Percentiles rank a stretch among this genome's conserved stretches.
phyloP scores from a whole-genome alignment of 2,113 vertebrate genomes.

The Phainopepla nitens region DNA sequence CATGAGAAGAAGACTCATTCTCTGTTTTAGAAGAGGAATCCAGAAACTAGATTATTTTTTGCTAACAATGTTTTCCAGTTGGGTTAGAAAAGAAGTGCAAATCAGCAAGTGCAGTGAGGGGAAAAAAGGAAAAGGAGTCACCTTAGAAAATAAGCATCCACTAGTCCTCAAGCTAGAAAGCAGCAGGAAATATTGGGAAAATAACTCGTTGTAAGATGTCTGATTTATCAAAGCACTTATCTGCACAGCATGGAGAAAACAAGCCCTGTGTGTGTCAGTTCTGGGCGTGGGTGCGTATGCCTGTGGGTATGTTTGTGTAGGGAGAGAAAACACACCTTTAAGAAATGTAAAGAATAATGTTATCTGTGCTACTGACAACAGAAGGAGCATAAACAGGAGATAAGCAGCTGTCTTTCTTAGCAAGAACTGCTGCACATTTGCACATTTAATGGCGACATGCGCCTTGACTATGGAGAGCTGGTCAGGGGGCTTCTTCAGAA shows the following conservation, averaged over 20 bases:
- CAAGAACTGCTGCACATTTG: background rate
- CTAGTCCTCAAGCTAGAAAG: conserved; percentile 44
- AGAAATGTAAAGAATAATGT: conserved; percentile 32
- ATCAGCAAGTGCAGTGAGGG: background rate
- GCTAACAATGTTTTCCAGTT: background rate
- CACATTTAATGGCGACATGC: background rate
- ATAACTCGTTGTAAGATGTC: conserved; percentile 27
- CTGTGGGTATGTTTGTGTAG: background rate
- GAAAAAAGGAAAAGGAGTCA: background rate
- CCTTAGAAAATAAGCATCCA: conserved; percentile 52
- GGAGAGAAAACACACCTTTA: conserved; percentile 23
- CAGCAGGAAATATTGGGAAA: conserved; percentile 26
- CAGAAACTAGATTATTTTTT: background rate
- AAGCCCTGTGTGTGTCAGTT: background rate
- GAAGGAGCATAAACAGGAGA: background rate
- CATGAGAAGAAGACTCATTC: background rate
- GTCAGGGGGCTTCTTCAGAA: background rate
- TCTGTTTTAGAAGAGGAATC: background rate
- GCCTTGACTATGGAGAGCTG: background rate
- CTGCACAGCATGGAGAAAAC: background rate
- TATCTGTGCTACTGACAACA: background rate
- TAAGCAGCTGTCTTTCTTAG: conserved; percentile 1
- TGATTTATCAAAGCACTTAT: conserved; percentile 47
- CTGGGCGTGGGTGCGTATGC: background rate
- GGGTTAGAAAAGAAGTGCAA: background rate